Evolutionary conservation across 2,797 vertebrate genomes (phyloP).

Genomic region (Florisuga fusca): DNA sequence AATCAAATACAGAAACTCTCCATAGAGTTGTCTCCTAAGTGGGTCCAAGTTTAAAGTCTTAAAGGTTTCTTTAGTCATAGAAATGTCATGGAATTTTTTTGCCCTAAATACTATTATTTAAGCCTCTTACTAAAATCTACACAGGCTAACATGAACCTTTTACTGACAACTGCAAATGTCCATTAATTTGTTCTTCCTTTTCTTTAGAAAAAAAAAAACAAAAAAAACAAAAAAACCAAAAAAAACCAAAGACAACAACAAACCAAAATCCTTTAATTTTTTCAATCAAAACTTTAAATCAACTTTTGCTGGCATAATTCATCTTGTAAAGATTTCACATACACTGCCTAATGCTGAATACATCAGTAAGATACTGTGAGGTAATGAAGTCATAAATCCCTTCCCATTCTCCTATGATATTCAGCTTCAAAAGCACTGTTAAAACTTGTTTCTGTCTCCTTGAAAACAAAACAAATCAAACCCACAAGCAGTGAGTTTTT

Average conservation of each 20-base stretch:
- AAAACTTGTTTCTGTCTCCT: background rate
- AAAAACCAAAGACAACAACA: no score
- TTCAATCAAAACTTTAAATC: background rate
- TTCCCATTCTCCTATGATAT: background rate
- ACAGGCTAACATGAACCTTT: background rate
- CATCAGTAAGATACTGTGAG: background rate
- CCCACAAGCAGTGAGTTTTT: background rate
- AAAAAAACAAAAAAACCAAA: no score
- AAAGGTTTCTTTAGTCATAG: background rate
- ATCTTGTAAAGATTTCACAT: background rate
- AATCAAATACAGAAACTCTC: background rate
- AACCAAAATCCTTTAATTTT: background rate
- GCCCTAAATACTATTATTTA: background rate
- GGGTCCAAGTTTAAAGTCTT: background rate
- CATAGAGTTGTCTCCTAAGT: background rate
- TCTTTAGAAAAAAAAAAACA: background rate
- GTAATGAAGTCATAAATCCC: background rate
- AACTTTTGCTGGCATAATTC: background rate
- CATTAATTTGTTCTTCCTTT: background rate
- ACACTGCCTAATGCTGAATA: background rate
- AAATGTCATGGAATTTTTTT: background rate
- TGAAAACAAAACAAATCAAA: background rate
- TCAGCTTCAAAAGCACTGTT: background rate
- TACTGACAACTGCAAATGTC: background rate
- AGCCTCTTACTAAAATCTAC: background rate